These are phyloP conservation scores for Esperia sulphurella DNA, from an alignment of 2,888 invertebrate genomes.

Conservation along the genomic window DNA sequence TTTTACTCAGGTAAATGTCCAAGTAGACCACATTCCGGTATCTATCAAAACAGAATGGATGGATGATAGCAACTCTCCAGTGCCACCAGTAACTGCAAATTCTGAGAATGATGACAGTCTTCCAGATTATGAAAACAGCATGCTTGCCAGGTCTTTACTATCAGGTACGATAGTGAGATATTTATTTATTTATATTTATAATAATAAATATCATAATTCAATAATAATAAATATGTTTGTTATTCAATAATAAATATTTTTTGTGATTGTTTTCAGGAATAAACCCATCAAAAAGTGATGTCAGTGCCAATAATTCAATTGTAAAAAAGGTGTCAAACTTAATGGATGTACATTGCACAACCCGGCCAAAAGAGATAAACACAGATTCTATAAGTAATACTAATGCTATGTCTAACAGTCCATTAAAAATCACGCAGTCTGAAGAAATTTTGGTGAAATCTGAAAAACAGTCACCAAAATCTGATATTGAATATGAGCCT, in stretches of 20 bases:
- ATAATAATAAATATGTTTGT: conserved; percentile 1
- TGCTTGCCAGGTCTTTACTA: conserved; percentile 73
- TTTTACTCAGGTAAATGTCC: conserved; percentile 36
- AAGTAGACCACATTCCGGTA: conserved; percentile 56
- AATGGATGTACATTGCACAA: conserved; percentile 42
- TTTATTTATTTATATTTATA: neutral
- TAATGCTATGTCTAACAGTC: conserved; percentile 52
- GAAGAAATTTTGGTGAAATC: conserved; percentile 61
- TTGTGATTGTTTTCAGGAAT: conserved; percentile 47
- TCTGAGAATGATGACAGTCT: conserved; percentile 69
- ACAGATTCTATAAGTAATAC: conserved; percentile 43
- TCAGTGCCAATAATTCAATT: conserved; percentile 44
- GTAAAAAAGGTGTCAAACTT: conserved; percentile 55
- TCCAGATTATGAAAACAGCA: conserved; percentile 75
- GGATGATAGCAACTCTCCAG: conserved; percentile 54
- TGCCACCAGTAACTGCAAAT: conserved; percentile 38
- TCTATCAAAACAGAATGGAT: conserved; percentile 61
- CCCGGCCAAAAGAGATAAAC: conserved; percentile 51
- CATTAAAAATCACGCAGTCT: conserved; percentile 39
- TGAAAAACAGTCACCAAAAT: conserved; percentile 68
- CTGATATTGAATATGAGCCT: conserved; percentile 69
- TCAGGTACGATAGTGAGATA: conserved; percentile 63
- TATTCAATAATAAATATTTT: conserved; percentile 4
- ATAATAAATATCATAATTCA: neutral
- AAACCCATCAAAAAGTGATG: conserved; percentile 69